Base-by-base conservation (phyloP, 1,140 invertebrate species). In the Idris sp. region DNA sequence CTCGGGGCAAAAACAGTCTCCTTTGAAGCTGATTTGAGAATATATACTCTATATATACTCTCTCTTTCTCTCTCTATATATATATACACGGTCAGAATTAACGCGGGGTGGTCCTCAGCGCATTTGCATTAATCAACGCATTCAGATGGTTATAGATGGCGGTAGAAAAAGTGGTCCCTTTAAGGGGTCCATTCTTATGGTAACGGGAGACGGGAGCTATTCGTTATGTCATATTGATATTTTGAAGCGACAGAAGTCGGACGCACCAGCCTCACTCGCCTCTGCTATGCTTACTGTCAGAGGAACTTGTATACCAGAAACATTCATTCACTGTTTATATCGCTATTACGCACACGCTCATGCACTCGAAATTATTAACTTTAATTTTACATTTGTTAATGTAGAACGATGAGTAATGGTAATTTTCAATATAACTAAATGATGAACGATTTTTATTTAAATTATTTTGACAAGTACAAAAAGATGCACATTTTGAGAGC, bases 281-380 rank as follows among this genome's bases (percentile, higher is more conserved):
- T 75, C 75, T n/a, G 75, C 79, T 83, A 80, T 73, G 46, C 68
- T 80, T 79, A 84, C 83, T 84, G 82, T 84, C 79, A 83, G 79
- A 86, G 83, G 84, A 85, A 84, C 84, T 85, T 85, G 82, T 83
- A 85, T 84, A 86, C 83, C 83, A 82, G 77, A n/a, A 81, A 81
- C 77, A 84, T 83, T 79, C 78, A 81, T 79, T 72, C 74, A 51
- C 18, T 56, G 68, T 69, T 33, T 71, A n/a, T 68, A 54, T 48
- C 56, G 53, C 25, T 49, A 51, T 49, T 73, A 71, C 67, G 68
- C 59, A 59, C 73, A 62, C 67, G 31, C n/a, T n/a, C 68, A 44
- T 35, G 4, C 53, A 38, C 19, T 62, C 31, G 31, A 25, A 8
- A 25, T 25, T 25, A 25, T n/a, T n/a, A n/a, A n/a, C n/a, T n/a